Percentiles rank a stretch among this genome's conserved stretches.
phyloP scores from a whole-genome alignment of 2,113 vertebrate genomes.

The Microtus ochrogaster region DNA sequence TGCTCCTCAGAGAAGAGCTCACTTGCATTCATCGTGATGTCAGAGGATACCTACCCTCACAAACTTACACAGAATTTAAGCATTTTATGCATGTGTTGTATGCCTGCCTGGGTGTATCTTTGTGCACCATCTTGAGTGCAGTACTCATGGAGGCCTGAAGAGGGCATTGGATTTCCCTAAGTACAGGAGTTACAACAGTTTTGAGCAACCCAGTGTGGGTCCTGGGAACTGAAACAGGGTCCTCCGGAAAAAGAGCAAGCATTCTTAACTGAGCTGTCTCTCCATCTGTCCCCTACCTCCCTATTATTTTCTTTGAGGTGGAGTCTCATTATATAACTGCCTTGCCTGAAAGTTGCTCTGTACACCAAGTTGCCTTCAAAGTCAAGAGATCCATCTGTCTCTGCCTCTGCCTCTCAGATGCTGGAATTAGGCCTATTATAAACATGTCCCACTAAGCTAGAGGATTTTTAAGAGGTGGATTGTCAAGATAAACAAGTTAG shows the following conservation, averaged over 20 bases:
- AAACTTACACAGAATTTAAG: background rate
- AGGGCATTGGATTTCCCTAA: background rate
- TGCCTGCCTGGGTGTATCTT: background rate
- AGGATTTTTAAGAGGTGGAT: slow-evolving; percentile 52
- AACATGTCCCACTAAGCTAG: background rate
- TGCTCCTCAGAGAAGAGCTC: slow-evolving; percentile 3
- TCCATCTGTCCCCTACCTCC: background rate
- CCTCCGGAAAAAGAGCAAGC: background rate
- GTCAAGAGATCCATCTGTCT: background rate
- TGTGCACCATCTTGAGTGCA: background rate
- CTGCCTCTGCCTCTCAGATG: background rate
- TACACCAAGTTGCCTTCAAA: background rate
- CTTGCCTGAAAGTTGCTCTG: background rate
- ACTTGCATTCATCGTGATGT: slow-evolving; percentile 2
- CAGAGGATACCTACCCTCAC: background rate
- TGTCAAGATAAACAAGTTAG: background rate
- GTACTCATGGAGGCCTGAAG: no score
- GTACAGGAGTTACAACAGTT: background rate
- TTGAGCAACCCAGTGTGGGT: background rate
- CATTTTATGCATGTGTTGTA: background rate
- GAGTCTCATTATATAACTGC: background rate
- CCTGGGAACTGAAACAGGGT: background rate
- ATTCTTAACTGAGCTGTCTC: background rate
- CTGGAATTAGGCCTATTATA: background rate
- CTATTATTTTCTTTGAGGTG: background rate